Evolutionary conservation across 1,140 invertebrate genomes (phyloP), one percentile per base, ranked within the genome.

Genomic region (Thaumetopoea pityocampa): DNA sequence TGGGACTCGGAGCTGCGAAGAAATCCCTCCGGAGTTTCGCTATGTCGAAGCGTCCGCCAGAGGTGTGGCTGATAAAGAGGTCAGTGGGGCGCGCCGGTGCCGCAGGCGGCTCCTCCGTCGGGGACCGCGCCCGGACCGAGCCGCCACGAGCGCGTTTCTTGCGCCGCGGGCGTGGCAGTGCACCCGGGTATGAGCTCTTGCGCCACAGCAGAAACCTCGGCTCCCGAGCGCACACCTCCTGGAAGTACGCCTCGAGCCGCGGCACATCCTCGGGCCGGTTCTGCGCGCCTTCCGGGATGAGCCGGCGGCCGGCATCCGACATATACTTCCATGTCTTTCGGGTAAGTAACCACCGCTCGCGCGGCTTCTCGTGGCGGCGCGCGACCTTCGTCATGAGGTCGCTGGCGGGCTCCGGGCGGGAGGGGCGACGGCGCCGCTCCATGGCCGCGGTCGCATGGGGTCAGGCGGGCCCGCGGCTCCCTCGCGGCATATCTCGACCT

Each of bases 271-370:
- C 92, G 1, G 87, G 59, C 3, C 89, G 85, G 76, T 92, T 91
- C 58, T 89, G 88, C 0, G 87, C 87, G 1, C 91, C 90, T 30
- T 95, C 94, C 0, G 94, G 93, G 22, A 96, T 91, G 6, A 96
- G 85, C 58, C 91, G 91, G 23, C 93, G 89, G n/a, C 94, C 94
- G 5, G 94, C 93, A 58, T 96, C 94, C 0, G 93, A 89, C 94
- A 96, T 96, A 69, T 95, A 95, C 42, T 93, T 87, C 94, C 94
- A 96, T 9, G 94, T 95, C 80, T 96, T 96, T 14, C 94, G 85
- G 3, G 94, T 95, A 10, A 95, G 86, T 16, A 96, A 83, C 94
- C 94, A 96, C 80, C 94, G 88, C 73, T 95, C 92, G 55, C 90
- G 90, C 22, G 88, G 86, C 23, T 87, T 87, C 35, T 89, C 91